Evolutionary conservation across 1,140 invertebrate genomes (phyloP), one percentile per base, ranked within the genome.

Genomic region (Oedothorax gibbosus): DNA sequence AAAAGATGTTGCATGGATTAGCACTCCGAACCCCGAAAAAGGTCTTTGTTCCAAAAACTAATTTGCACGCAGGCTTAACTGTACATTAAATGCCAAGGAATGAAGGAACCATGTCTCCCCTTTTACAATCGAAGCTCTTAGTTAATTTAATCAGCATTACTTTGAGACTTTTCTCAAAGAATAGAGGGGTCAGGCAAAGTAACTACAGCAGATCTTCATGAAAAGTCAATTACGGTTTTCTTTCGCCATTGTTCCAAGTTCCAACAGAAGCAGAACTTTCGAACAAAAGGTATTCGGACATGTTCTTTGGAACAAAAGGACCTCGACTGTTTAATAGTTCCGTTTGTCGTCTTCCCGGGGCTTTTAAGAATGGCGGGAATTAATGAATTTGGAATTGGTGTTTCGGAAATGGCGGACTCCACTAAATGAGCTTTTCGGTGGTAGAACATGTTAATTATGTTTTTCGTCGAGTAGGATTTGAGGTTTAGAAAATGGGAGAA

Each of bases 161-260:
- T 35, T 35, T 15, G 54, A n/a, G 49, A 18, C 68, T 71, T 71
- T 71, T 71, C 49, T 49, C n/a, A 53, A 71, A 71, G 68, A 71
- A 71, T 71, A 18, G 68, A n/a, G 18, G 11, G 49, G 11, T 71
- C 68, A 53, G 68, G 15, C 35, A 35, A 71, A 71, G 68, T 71
- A 71, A 71, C 49, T 51, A 53, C 20, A 51, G 50, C 21, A 49
- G 49, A 49, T 53, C 68, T 71, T 54, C 68, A 71, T 71, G 68
- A 18, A 51, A 71, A 71, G 68, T 71, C 68, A 71, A 71, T 71
- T 71, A 71, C 18, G 68, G n/a, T n/a, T 71, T 71, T 71, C 68
- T 71, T 71, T 71, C 35, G 35, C 68, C 64, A 66, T 66, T 66
- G 64, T 66, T 35, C 68, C 12, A 35, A 35, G 35, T 71, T 71